Conservation (phyloP, 2,113 vertebrate genomes). For the Pitta sordida region DNA sequence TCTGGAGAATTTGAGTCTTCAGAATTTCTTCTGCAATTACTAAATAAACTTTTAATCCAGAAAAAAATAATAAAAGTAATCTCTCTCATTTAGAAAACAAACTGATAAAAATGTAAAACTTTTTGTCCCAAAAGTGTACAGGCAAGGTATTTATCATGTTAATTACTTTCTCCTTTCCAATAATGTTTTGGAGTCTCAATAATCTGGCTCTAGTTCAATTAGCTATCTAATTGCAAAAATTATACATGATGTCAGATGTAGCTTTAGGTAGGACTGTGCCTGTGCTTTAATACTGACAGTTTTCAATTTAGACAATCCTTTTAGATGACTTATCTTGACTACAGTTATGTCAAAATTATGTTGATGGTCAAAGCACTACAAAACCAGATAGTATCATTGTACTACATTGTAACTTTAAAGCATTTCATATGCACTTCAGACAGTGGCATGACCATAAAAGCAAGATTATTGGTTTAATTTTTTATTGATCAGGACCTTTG, state of each 20-base stretch:
- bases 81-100: neutral
- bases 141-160: neutral
- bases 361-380: neutral
- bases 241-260: neutral
- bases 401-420: neutral
- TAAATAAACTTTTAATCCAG: neutral
- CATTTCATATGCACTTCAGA: neutral
- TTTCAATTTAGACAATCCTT: neutral
- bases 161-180: neutral
- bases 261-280: neutral
- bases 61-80: neutral
- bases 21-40: neutral
- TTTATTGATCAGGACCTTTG: neutral
- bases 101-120: neutral
- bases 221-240: constrained; percentile 43
- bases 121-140: neutral
- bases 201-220: constrained; percentile 30
- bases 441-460: neutral
- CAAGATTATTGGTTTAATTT: neutral
- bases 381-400: neutral
- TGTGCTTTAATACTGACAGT: neutral
- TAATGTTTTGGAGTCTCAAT: constrained; percentile 3
- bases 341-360: neutral
- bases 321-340: neutral
- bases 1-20: neutral